Percentiles rank a stretch among this genome's conserved stretches.
Evolutionary conservation across 2,888 invertebrate species (phyloP).

Genomic region (Halocaridina rubra): DNA sequence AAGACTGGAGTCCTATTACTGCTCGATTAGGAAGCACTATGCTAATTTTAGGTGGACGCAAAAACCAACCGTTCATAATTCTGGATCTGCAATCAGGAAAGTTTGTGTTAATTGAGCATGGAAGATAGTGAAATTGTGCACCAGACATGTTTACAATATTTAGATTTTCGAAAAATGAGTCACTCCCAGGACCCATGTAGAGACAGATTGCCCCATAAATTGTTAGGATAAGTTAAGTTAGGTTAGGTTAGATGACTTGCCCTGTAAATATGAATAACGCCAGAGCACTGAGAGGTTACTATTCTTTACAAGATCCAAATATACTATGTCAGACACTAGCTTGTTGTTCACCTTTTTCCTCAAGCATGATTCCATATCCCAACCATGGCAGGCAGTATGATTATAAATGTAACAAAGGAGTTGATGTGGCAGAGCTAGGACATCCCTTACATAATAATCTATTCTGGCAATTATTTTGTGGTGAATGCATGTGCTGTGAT

Average conservation of each 20-base stretch:
- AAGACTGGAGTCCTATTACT: conserved; percentile 39
- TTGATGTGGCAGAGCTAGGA: no score
- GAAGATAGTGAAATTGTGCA: background rate
- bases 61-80: conserved; percentile 47
- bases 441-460: no score
- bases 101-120: conserved; percentile 35
- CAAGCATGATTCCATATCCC: no score
- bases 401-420: no score
- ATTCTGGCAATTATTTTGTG: no score
- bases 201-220: no score
- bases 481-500: no score
- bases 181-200: no score
- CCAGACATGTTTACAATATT: background rate
- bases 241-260: background rate
- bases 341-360: no score
- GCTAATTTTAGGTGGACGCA: conserved; percentile 39
- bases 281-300: background rate
- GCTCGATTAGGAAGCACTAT: conserved; percentile 29
- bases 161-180: background rate
- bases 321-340: no score
- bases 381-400: no score
- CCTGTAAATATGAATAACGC: background rate
- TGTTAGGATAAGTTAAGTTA: background rate
- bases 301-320: no score
- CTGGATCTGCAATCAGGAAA: conserved; percentile 37